Evolutionary conservation across 2,797 vertebrate species (phyloP), one percentile per base, ranked within the genome.

Genomic region (Clangula hyemalis): DNA sequence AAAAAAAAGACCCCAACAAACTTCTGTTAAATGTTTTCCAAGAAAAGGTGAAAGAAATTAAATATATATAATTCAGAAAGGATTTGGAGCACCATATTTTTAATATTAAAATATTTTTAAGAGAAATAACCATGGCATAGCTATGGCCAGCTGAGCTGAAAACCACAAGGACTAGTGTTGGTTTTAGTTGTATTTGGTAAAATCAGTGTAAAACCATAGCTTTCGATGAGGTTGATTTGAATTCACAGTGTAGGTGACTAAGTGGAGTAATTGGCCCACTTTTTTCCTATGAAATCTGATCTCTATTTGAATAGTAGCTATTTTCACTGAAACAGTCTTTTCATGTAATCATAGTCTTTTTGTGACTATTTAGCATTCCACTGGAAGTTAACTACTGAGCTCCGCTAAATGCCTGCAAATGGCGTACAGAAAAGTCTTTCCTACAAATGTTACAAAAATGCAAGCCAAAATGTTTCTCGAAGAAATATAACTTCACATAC

Each of bases 221-320:
- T 80, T 38, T 15, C 70, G 38, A 62, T 56, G 19, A n/a, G 84
- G 30, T 57, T 95, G 49, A 85, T 94, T 77, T 72, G 64, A 92
- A 95, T 93, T 93, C 93, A 86, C 39, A 62, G 65, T 51, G 56
- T 61, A 94, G 85, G 93, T 90, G 85, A 96, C 71, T 87, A 88
- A 93, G 83, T 74, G 36, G 53, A 28, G 81, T 83, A 96, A 94
- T 64, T 72, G 85, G 43, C 51, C 64, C 7, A 16, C 74, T 84
- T 61, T 28, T 30, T 0, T 4, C 43, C 36, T 9, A 10, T 56
- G 43, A 96, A 94, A 94, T 75, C 88, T 5, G 19, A 87, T 86
- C 68, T 89, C 71, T 88, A 34, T 86, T 73, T 94, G 87, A 97
- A 89, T 82, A 94, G 89, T 71, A 93, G 87, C 57, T 86, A 94